These are phyloP conservation scores for Cladopsammia gracilis DNA, from an alignment of 64 coral and sea anemone species.

Conservation along the genomic window DNA sequence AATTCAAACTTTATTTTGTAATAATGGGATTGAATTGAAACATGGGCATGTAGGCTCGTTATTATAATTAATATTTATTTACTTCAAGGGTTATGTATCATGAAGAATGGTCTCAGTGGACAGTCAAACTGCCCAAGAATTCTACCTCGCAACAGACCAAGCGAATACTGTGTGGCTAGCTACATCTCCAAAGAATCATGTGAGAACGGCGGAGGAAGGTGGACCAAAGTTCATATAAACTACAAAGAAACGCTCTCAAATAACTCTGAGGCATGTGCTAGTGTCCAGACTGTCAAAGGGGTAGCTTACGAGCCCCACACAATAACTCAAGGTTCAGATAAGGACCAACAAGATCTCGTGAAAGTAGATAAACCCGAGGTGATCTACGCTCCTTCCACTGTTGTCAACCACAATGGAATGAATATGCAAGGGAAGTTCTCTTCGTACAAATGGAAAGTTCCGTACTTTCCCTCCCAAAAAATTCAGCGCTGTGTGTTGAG, in stretches of 20 bases:
- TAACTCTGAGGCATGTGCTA: not conserved
- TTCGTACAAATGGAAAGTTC: conserved; percentile 42
- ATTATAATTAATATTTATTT: not conserved
- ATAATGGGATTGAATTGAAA: no score
- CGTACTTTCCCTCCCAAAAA: conserved; percentile 18
- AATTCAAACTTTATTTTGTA: no score
- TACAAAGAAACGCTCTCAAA: not conserved
- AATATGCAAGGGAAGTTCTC: conserved; percentile 45
- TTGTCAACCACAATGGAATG: conserved; percentile 53
- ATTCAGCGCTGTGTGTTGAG: conserved; percentile 57
- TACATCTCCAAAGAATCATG: conserved; percentile 10
- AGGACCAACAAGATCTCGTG: not conserved
- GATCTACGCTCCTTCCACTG: conserved; percentile 18
- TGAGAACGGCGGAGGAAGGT: not conserved
- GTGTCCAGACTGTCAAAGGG: not conserved
- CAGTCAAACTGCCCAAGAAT: not conserved
- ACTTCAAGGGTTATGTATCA: conserved; percentile 7
- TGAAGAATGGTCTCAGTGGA: not conserved
- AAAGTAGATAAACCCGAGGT: not conserved
- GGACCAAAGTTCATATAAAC: not conserved
- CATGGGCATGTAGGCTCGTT: no score
- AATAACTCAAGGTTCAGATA: conserved; percentile 18
- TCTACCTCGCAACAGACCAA: not conserved
- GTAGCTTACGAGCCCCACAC: conserved; percentile 12
- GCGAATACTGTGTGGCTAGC: not conserved